These are phyloP conservation scores for Gorsachius goisagi DNA, from an alignment of 2,113 vertebrate species.

Conservation along the genomic window DNA sequence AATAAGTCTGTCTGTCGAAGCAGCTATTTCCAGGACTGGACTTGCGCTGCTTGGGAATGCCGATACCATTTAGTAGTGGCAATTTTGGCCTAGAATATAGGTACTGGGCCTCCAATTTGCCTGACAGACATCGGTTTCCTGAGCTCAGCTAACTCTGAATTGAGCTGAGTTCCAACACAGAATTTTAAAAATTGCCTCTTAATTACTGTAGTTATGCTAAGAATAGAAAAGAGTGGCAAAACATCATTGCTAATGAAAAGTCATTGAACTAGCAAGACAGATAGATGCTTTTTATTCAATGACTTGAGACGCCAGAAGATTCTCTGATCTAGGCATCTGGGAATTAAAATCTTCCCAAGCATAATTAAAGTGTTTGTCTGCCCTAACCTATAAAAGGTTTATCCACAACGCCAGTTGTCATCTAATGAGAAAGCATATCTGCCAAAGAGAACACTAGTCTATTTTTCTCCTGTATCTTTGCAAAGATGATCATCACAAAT, in stretches of 20 bases:
- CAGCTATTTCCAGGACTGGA: neutral
- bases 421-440: conserved; percentile 43
- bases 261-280: conserved; percentile 36
- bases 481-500: neutral
- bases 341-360: conserved; percentile 12
- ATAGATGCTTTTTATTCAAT: conserved; percentile 26
- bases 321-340: conserved; percentile 13
- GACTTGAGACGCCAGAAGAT: conserved; percentile 15
- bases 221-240: conserved; percentile 31
- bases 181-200: conserved; percentile 23
- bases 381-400: conserved; percentile 44
- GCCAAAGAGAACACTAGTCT: conserved; percentile 5
- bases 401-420: conserved; percentile 25
- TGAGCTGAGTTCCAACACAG: neutral
- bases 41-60: neutral
- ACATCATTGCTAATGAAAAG: conserved; percentile 60
- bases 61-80: rapidly evolving
- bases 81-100: neutral
- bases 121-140: neutral
- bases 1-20: neutral
- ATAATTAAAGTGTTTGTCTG: conserved; percentile 60
- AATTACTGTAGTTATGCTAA: conserved; percentile 47
- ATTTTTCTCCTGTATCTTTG: conserved; percentile 14
- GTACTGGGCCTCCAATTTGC: neutral
- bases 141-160: neutral